Percentiles rank a stretch among this genome's conserved stretches.
Evolutionary conservation across 2,888 invertebrate genomes (phyloP).

Genomic region (Priocnemis perturbator): DNA sequence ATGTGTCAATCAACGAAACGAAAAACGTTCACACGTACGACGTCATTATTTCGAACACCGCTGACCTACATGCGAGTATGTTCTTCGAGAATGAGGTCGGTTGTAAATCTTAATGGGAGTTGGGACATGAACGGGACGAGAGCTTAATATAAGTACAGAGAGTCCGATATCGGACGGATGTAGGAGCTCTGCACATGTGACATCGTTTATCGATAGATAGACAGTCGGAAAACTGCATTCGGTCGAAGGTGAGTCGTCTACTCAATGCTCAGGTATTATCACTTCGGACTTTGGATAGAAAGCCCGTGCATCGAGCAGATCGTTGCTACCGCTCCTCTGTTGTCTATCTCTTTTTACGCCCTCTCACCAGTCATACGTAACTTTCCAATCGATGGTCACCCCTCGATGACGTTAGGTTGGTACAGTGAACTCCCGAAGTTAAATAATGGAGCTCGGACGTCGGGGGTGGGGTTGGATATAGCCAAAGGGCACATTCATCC

Average conservation of each 20-base stretch:
- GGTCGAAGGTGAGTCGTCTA: too few relatives aligned
- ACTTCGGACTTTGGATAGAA: too few relatives aligned
- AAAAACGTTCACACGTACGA: too few relatives aligned
- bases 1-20: too few relatives aligned
- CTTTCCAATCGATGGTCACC: slow-evolving; percentile 37
- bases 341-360: too few relatives aligned
- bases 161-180: too few relatives aligned
- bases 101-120: slow-evolving; percentile 5
- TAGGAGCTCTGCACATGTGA: neutral
- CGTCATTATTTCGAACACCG: neutral
- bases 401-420: slow-evolving; percentile 34
- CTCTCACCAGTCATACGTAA: slow-evolving; percentile 22
- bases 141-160: slow-evolving; percentile 7
- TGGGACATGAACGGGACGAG: neutral
- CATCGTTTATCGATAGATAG: neutral
- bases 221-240: too few relatives aligned
- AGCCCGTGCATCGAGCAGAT: too few relatives aligned
- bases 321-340: too few relatives aligned
- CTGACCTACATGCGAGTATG: too few relatives aligned
- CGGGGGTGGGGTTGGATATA: slow-evolving; percentile 34
- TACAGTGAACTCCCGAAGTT: slow-evolving; percentile 33
- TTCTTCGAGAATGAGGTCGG: slow-evolving; percentile 2
- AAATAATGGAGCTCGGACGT: slow-evolving; percentile 45
- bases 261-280: too few relatives aligned
- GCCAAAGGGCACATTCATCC: slow-evolving; percentile 52